Evolutionary conservation across 2,113 vertebrate species (phyloP).

Genomic region (Pimephales promelas): DNA sequence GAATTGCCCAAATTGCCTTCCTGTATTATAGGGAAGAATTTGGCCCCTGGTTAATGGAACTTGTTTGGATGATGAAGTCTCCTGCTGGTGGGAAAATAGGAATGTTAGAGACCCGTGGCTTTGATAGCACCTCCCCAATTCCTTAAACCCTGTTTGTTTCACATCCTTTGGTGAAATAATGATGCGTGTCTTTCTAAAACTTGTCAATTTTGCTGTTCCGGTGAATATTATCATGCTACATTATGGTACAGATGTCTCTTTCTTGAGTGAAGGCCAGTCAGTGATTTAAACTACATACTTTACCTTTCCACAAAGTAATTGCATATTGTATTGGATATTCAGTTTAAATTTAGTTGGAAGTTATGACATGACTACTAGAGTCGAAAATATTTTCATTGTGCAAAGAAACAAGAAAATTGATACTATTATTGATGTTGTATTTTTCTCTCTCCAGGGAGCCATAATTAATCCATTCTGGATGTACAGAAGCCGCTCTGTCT

Average conservation of each 20-base stretch:
- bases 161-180: slow-evolving; percentile 29
- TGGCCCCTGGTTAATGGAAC: slow-evolving; percentile 43
- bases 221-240: not conserved
- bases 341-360: not conserved
- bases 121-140: slow-evolving; percentile 31
- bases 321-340: not conserved
- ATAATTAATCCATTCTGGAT: slow-evolving; percentile 37
- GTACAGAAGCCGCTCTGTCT: slow-evolving; percentile 38
- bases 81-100: slow-evolving; percentile 61
- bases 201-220: not conserved
- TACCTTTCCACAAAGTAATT: not conserved
- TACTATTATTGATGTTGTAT: not conserved
- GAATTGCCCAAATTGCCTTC: slow-evolving; percentile 34
- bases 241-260: not conserved
- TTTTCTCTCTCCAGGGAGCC: slow-evolving; percentile 29
- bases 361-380: not conserved
- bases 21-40: slow-evolving; percentile 50
- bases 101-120: slow-evolving; percentile 48
- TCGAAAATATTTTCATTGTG: not conserved
- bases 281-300: not conserved
- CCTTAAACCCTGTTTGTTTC: slow-evolving; percentile 34
- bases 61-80: slow-evolving; percentile 56
- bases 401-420: not conserved
- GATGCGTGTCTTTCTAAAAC: slow-evolving; percentile 18
- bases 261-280: not conserved